phyloP scores from a whole-genome alignment of 2,797 vertebrate genomes.

The Alcedo atthis region DNA sequence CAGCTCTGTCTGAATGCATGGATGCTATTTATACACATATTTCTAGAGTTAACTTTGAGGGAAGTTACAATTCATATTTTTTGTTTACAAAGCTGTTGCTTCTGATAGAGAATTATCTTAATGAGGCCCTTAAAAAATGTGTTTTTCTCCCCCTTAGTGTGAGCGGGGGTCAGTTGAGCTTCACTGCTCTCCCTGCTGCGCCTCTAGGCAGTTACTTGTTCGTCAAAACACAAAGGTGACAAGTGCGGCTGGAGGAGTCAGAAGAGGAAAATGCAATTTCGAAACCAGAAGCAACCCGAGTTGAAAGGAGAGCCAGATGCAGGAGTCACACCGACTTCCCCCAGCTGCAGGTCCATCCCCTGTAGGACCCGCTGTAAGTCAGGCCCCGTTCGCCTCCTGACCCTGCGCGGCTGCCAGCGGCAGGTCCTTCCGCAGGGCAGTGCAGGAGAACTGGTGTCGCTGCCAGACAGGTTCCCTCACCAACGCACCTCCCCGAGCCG shows the following conservation, averaged over 20 bases:
- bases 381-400: neutral
- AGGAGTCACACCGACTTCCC: neutral
- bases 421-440: neutral
- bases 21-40: neutral
- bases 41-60: neutral
- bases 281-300: neutral
- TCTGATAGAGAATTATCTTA: neutral
- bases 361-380: neutral
- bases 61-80: neutral
- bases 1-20: neutral
- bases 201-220: neutral
- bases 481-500: neutral
- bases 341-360: neutral
- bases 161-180: neutral
- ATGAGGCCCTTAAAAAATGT: neutral
- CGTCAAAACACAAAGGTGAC: no score
- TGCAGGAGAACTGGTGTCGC: fast-evolving
- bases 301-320: neutral
- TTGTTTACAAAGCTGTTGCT: neutral
- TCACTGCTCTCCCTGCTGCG: neutral
- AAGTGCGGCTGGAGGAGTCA: neutral
- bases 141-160: fast-evolving
- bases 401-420: neutral
- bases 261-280: neutral
- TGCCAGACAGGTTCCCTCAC: neutral